Evolutionary conservation across 2,113 vertebrate genomes (phyloP), one percentile per base, ranked within the genome.

Genomic region (Sebastes schlegelii): DNA sequence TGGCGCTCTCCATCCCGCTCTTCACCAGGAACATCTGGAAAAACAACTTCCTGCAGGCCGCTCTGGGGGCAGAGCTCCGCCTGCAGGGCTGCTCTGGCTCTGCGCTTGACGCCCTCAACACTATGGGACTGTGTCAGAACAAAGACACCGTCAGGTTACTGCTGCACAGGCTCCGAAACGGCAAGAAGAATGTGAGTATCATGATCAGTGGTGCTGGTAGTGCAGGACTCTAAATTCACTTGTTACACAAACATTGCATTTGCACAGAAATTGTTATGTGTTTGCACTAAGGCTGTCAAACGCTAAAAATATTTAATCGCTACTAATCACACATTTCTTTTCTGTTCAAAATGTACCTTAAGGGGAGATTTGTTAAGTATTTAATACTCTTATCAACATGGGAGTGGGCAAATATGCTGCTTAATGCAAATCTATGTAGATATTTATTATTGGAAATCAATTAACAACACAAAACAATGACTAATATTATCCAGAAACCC

Each of bases 21-120:
- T 94, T 94, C 88, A 93, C 92, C 74, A 89, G 93, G 66, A 94
- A 94, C 89, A 92, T 92, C 84, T 94, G 91, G 91, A 93, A 88
- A 83, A 93, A 93, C 82, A 94, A 93, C 75, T 94, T 91, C 82
- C 77, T 94, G 75, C 93, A 94, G 88, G 92, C 93, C 0, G 85
- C 92, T 45, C 86, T 94, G 52, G 93, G 92, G 55, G 93, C 93
- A 0, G 92, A 92, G 75, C 90, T 94, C 1, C 92, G 92, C 1
- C 82, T 89, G 21, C 92, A 93, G 78, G 93, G 93, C 83, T 91
- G 91, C 76, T 89, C 92, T 0, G 84, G 91, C 60, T 69, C 93
- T 0, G 85, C 90, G 6, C 89, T 94, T 0, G 93, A 94, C n/a
- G 74, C 85, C 19, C 90, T 94, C 16, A 94, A 94, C 89, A 89